phyloP scores from a whole-genome alignment of 2,888 invertebrate species.

The Thysanoteuthis rhombus region DNA sequence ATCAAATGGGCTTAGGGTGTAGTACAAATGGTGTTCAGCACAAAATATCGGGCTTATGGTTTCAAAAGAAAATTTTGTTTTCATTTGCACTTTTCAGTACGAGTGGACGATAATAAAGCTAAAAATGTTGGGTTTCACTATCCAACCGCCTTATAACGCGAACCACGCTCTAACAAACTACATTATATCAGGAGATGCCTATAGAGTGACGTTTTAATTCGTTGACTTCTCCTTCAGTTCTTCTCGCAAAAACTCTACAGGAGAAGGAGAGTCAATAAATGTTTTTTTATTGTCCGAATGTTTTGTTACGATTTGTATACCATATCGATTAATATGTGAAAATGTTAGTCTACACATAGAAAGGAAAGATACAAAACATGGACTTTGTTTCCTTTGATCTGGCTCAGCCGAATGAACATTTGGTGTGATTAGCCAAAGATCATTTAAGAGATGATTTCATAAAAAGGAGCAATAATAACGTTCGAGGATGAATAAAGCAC shows the following conservation, averaged over 20 bases:
- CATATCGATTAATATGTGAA: background rate
- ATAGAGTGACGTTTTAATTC: too few species aligned
- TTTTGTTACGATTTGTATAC: background rate
- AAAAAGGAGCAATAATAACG: background rate
- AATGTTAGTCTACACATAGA: background rate
- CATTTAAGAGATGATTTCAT: slow-evolving; percentile 12
- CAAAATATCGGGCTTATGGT: too few species aligned
- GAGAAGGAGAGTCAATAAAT: background rate
- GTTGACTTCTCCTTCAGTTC: background rate
- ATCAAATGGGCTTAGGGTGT: too few species aligned
- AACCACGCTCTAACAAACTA: too few species aligned
- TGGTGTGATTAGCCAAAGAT: background rate
- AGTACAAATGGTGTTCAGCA: too few species aligned
- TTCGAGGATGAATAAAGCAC: background rate
- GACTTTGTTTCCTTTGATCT: background rate
- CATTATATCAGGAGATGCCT: too few species aligned
- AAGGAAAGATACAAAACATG: background rate
- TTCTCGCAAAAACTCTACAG: background rate
- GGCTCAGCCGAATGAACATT: background rate
- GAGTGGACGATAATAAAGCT: too few species aligned
- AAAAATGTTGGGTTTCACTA: too few species aligned
- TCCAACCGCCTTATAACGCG: too few species aligned
- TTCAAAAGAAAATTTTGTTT: too few species aligned
- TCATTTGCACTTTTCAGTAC: too few species aligned
- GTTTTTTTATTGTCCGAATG: background rate